Evolutionary conservation across 2,797 vertebrate genomes (phyloP), one percentile per base, ranked within the genome.

Genomic region (Galaxias olidus): DNA sequence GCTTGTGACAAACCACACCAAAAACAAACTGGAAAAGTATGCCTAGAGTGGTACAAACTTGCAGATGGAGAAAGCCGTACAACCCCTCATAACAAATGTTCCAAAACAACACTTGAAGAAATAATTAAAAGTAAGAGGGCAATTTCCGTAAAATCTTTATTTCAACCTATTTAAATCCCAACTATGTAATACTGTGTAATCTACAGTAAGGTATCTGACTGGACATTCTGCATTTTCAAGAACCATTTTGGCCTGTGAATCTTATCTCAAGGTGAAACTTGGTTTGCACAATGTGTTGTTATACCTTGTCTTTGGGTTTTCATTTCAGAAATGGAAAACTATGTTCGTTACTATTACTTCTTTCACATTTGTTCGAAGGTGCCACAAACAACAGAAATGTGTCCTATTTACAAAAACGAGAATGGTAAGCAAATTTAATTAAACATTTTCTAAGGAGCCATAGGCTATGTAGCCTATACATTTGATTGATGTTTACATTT

Each of bases 291-390:
- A 14, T 18, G 12, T 10, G 10, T 11, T 14, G 52, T 17, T 10
- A 10, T 47, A 45, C 14, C 5, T 42, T 10, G 4, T 76, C 1
- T 6, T 51, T 43, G 59, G 13, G 74, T 75, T 75, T 42, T 60
- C 17, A 30, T 82, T 73, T 1, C 79, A 90, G 90, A 41, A 0
- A 43, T 84, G 13, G 61, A 72, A 50, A 75, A 86, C 40, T 82
- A 68, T 13, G 73, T 87, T 41, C 83, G 74, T 9, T 91, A 91
- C 74, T 68, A 84, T 68, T 86, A 87, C 76, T 82, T 81, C 72
- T 75, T 89, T 61, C 86, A 91, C 61, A 71, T 0, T 55, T 84
- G 78, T 71, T 0, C 40, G 0, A 0, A 20, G 61, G 70, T 40
- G 55, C 82, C 71, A 11, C 49, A 54, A 43, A 90, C 83, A 0